Base-by-base conservation (phyloP, 2,113 vertebrate genomes). In the Myiagra hebetior region DNA sequence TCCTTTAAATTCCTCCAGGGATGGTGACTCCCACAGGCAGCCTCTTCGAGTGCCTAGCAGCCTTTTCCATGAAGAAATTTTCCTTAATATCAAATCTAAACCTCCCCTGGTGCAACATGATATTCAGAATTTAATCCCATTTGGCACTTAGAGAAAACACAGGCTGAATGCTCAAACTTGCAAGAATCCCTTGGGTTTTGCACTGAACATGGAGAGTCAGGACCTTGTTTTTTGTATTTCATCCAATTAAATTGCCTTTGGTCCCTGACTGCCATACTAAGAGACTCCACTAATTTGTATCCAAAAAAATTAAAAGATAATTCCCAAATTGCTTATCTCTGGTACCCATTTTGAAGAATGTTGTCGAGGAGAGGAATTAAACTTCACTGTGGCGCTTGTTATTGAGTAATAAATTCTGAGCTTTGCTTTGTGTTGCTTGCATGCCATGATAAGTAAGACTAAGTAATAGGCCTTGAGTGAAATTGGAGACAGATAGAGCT, bases 1-100 rank as follows among this genome's bases (percentile, higher is more conserved):
- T 22, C 19, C 19, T 63, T 68, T 22, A 33, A 56, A 62, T 24
- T 21, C 9, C 41, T 39, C 33, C 59, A 22, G 59, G 57, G 24
- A 28, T 62, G 18, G 21, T 62, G 62, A 84, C 30, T 87, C 53
- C 35, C 39, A 42, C 42, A 30, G 13, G 30, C 62, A 79, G 60
- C 42, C 16, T 37, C 18, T 52, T 68, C 0, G 0, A 57, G 5
- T 41, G 22, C 41, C 56, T 56, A 4, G 21, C 21, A 68, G 41
- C 37, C 15, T 21, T 33, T 91, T 24, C 11, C 19, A 27, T 52
- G 16, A 30, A 69, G 49, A 87, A 56, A 13, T 64, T 57, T 62
- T 50, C 41, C 15, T 42, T 62, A 28, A 63, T 57, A 55, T 24
- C 49, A 22, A n/a, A 16, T 42, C 15, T n/a, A 47, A 91, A 20